phyloP scores from a whole-genome alignment of 37 sponge, comb jelly and placozoan genomes.

The Spongia lamella region DNA sequence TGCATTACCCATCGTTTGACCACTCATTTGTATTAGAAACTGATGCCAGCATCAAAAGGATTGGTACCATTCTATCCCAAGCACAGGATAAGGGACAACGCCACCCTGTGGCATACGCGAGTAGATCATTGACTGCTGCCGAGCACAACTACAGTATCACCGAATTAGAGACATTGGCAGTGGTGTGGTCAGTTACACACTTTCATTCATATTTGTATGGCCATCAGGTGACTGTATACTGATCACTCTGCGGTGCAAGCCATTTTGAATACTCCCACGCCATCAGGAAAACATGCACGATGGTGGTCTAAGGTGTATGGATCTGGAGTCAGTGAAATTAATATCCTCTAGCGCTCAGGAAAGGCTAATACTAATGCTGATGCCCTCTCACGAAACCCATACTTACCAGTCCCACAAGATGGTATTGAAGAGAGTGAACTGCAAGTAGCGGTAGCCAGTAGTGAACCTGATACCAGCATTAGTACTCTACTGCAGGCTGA shows the following conservation, averaged over 20 bases:
- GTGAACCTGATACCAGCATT: constrained; percentile 1
- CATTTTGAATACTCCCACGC: constrained; percentile 29
- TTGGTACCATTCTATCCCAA: constrained; percentile 53
- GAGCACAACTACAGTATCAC: constrained; percentile 49
- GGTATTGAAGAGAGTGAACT: constrained; percentile 11
- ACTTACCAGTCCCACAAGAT: constrained; percentile 1
- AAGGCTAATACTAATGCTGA: constrained; percentile 48
- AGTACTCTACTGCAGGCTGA: too few relatives aligned
- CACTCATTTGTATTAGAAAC: constrained; percentile 47
- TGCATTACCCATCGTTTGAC: constrained; percentile 36
- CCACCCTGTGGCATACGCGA: constrained; percentile 58
- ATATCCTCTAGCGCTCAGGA: constrained; percentile 42
- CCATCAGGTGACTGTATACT: constrained; percentile 20
- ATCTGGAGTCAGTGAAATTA: constrained; percentile 14
- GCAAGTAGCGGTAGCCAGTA: constrained; percentile 3
- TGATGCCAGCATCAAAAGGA: constrained; percentile 38
- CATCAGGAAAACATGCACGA: constrained; percentile 40
- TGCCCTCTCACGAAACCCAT: constrained; percentile 25
- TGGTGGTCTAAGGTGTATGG: constrained; percentile 57
- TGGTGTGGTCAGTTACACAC: constrained; percentile 51
- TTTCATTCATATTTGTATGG: constrained; percentile 37
- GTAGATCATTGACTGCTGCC: constrained; percentile 34
- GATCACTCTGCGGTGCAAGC: constrained; percentile 54
- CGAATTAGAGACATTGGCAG: constrained; percentile 53
- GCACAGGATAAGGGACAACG: constrained; percentile 5